phyloP scores from a whole-genome alignment of 2,113 vertebrate genomes.

The Vimba vimba region DNA sequence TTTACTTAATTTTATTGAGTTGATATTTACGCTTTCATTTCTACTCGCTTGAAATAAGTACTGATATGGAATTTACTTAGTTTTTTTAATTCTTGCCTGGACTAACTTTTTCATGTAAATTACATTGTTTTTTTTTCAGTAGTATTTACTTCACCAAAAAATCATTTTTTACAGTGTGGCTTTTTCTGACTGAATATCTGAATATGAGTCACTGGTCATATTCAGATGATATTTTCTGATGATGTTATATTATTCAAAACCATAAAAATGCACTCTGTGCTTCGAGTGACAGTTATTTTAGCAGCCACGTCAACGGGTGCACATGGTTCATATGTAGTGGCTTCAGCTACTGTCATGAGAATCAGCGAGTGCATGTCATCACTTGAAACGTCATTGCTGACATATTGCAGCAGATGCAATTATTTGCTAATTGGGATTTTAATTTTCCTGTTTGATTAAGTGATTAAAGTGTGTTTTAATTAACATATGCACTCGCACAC shows the following conservation, averaged over 20 bases:
- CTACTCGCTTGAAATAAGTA: no score
- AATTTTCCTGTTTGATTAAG: constrained; percentile 31
- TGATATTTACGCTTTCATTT: no score
- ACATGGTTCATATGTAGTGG: background rate
- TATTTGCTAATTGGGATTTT: constrained; percentile 18
- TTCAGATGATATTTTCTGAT: constrained; percentile 3
- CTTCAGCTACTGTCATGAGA: constrained; percentile 8
- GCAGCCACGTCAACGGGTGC: background rate
- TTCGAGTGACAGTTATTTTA: constrained; percentile 13
- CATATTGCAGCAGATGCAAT: constrained; percentile 34
- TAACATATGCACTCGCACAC: background rate
- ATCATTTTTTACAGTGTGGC: no score
- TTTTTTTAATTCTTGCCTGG: no score
- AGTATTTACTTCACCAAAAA: no score
- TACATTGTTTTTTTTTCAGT: no score
- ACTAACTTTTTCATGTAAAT: no score
- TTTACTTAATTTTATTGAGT: no score
- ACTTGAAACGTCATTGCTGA: constrained; percentile 28
- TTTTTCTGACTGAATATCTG: background rate
- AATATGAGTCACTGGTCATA: constrained; percentile 12
- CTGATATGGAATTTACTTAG: no score
- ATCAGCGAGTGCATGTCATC: background rate
- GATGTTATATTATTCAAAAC: background rate
- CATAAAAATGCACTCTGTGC: background rate
- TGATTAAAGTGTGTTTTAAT: constrained; percentile 27